Conservation (phyloP, 2,797 vertebrate species). For the Octomys mimax region DNA sequence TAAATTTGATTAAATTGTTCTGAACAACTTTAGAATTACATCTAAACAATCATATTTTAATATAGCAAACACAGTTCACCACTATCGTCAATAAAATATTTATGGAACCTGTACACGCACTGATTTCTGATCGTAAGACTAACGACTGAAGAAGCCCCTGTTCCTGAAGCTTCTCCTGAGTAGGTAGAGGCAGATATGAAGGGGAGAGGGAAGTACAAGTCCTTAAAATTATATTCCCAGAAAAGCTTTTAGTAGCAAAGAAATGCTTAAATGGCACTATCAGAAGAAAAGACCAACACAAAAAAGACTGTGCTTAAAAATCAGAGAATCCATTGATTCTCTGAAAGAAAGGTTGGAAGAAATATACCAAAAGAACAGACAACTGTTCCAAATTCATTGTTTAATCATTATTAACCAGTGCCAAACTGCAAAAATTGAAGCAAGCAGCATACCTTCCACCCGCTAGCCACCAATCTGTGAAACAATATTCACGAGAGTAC, state of each 20-base stretch:
- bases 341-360: not conserved
- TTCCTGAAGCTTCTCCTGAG: not conserved
- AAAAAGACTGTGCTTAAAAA: constrained; percentile 13
- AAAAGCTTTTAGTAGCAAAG: constrained; percentile 9
- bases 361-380: constrained; percentile 42
- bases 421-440: constrained; percentile 10
- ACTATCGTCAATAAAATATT: constrained; percentile 71
- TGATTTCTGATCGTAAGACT: constrained; percentile 60
- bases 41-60: constrained; percentile 70
- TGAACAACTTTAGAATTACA: constrained; percentile 70
- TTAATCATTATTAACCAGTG: constrained; percentile 45
- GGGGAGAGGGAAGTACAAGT: not conserved
- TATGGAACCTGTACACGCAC: not conserved
- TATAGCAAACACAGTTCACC: constrained; percentile 48
- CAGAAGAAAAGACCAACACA: constrained; percentile 30
- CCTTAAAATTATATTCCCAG: not conserved
- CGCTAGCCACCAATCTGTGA: constrained; percentile 33
- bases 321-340: not conserved
- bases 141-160: not conserved
- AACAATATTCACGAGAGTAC: not conserved
- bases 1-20: constrained; percentile 75
- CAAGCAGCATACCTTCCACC: not conserved
- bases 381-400: constrained; percentile 34
- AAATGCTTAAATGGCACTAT: constrained; percentile 24
- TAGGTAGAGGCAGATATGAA: not conserved